These are phyloP conservation scores for Pseudolaguvia tuberculata DNA, from an alignment of 2,113 vertebrate species.

Conservation along the genomic window DNA sequence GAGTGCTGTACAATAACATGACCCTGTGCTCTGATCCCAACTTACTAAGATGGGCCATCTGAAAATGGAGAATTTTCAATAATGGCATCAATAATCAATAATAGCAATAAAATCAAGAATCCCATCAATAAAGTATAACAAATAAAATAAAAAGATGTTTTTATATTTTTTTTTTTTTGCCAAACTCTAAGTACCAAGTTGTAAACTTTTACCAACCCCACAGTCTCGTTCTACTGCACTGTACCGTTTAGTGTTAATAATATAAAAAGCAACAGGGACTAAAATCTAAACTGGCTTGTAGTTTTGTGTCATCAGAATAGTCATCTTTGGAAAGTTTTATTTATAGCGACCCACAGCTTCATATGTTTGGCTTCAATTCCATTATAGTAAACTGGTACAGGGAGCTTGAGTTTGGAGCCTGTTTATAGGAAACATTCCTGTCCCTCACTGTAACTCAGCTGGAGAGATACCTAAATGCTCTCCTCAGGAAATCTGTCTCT, in stretches of 20 bases:
- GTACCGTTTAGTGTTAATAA: background rate
- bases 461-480: conserved; percentile 43
- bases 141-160: no score
- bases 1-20: no score
- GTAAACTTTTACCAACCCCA: background rate
- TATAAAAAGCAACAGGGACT: background rate
- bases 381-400: conserved; percentile 1
- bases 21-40: no score
- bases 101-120: no score
- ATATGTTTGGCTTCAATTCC: conserved; percentile 3
- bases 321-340: conserved; percentile 11
- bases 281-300: background rate
- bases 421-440: conserved; percentile 50
- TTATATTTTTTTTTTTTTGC: no score
- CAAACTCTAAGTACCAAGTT: background rate
- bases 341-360: conserved; percentile 17
- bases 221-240: background rate
- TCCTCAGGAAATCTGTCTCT: conserved; percentile 36
- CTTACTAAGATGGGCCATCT: no score
- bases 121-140: no score
- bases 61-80: no score
- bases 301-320: conserved; percentile 6
- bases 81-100: no score
- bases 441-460: conserved; percentile 37
- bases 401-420: conserved; percentile 33